phyloP scores from a whole-genome alignment of 2,888 invertebrate species.

The Eupithecia exiguata region DNA sequence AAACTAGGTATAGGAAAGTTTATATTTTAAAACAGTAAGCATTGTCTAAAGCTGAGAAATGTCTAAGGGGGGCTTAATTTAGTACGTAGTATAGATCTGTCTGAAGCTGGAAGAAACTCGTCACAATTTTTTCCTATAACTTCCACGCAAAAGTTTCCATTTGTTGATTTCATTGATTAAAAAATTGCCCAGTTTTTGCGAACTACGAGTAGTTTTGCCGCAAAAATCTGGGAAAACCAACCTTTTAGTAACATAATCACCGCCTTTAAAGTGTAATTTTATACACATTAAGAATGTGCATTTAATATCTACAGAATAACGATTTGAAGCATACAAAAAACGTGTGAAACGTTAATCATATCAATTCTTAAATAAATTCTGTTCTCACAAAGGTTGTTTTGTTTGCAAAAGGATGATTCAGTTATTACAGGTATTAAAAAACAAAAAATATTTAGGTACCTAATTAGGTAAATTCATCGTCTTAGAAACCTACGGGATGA shows the following conservation, averaged over 20 bases:
- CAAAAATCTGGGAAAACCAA: constrained; percentile 36
- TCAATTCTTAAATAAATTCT: constrained; percentile 18
- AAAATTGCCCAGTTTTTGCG: constrained; percentile 24
- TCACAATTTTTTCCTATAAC: neutral
- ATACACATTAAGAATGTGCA: constrained; percentile 29
- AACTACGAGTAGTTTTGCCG: constrained; percentile 17
- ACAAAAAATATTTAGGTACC: neutral
- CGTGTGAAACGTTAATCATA: constrained; percentile 33
- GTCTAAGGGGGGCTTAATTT: neutral
- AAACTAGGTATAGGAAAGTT: no score
- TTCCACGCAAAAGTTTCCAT: neutral
- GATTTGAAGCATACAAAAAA: constrained; percentile 32
- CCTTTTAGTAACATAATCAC: constrained; percentile 29
- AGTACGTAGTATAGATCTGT: neutral
- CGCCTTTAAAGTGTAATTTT: constrained; percentile 25
- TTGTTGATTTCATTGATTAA: constrained; percentile 1
- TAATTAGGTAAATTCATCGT: neutral
- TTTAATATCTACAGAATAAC: constrained; percentile 31
- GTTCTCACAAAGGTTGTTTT: constrained; percentile 13
- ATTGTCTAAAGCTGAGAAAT: no score
- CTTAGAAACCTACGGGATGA: neutral
- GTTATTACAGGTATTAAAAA: neutral
- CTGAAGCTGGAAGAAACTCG: neutral
- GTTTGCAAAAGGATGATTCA: neutral
- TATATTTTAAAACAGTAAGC: no score